These are phyloP conservation scores for Eulithis testata DNA, from an alignment of 2,888 invertebrate species.

Conservation along the genomic window DNA sequence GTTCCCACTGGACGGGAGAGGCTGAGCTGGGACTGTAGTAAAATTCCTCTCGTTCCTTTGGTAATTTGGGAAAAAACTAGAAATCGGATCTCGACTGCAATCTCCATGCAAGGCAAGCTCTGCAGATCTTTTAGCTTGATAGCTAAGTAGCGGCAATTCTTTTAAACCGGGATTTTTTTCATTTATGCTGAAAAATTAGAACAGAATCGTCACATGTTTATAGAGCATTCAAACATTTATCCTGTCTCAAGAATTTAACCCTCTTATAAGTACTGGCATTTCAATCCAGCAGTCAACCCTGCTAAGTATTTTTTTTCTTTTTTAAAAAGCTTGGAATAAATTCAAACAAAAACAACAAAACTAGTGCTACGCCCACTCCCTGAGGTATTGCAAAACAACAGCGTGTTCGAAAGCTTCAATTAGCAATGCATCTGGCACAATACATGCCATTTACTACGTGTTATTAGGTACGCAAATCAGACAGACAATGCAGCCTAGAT, in stretches of 20 bases:
- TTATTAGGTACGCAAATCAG: conserved; percentile 31
- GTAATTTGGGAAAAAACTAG: background rate
- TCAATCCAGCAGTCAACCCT: too few relatives aligned
- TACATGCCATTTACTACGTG: conserved; percentile 12
- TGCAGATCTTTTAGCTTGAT: too few relatives aligned
- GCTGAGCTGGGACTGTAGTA: background rate
- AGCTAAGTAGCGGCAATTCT: too few relatives aligned
- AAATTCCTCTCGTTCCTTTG: background rate
- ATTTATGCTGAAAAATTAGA: too few relatives aligned
- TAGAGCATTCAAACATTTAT: too few relatives aligned
- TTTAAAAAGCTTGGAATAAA: background rate
- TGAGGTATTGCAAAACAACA: conserved; percentile 12
- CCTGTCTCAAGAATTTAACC: too few relatives aligned
- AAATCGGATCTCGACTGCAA: too few relatives aligned
- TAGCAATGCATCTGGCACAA: conserved; percentile 8
- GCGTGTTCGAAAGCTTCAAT: conserved; percentile 18
- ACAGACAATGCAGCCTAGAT: conserved; percentile 28
- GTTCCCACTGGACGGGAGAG: conserved; percentile 1
- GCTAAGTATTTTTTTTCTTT: too few relatives aligned
- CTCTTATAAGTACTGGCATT: too few relatives aligned
- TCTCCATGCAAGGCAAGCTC: too few relatives aligned
- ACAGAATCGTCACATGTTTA: too few relatives aligned
- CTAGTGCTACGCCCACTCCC: background rate
- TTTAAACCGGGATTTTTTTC: too few relatives aligned
- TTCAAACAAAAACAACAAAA: background rate